These are phyloP conservation scores for Marmota monax DNA, from an alignment of 2,113 vertebrate species.

Conservation along the genomic window DNA sequence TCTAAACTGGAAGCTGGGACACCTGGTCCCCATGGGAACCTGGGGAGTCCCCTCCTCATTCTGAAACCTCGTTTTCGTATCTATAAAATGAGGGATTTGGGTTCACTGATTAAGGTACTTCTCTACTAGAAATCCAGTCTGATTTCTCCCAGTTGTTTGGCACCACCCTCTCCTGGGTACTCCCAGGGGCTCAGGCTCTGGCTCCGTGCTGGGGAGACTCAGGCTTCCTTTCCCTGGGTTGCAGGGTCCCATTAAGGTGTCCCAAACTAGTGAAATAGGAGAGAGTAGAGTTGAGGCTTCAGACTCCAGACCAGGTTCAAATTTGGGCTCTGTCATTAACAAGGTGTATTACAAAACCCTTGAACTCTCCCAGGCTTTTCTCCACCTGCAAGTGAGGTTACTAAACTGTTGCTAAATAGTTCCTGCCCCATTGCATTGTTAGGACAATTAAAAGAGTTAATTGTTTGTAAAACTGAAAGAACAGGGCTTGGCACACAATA, in stretches of 20 bases:
- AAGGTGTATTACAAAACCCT: neutral
- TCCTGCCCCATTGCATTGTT: neutral
- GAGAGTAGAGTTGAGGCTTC: neutral
- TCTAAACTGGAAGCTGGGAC: neutral
- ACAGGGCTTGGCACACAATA: neutral
- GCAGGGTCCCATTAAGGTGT: neutral
- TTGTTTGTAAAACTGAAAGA: neutral
- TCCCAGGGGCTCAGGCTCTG: neutral
- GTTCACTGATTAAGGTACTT: neutral
- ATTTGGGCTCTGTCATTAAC: neutral
- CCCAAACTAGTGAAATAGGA: neutral
- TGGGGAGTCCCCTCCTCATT: neutral
- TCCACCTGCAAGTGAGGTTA: neutral
- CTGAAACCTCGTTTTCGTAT: neutral
- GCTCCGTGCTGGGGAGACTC: neutral
- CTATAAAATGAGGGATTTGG: neutral
- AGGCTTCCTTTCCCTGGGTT: neutral
- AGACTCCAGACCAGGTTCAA: neutral
- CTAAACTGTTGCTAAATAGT: neutral
- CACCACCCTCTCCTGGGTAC: neutral
- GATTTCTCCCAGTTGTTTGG: neutral
- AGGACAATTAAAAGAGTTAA: neutral
- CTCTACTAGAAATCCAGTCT: neutral
- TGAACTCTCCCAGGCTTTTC: neutral
- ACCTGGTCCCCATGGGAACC: neutral